Conservation (phyloP, 2,797 vertebrate genomes). For the Furcifer pardalis region DNA sequence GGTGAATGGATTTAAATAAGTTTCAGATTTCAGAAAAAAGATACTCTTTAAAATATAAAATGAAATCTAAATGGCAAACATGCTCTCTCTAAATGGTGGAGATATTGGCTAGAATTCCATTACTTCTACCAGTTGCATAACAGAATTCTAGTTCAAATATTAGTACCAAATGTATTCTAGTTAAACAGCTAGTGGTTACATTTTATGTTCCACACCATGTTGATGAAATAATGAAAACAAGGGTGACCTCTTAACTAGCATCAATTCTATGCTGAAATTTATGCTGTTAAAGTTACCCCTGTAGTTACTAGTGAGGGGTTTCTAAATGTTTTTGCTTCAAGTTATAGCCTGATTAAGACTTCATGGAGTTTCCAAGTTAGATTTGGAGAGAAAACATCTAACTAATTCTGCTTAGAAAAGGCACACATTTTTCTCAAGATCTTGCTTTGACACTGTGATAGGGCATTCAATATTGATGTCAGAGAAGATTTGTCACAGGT, state of each 20-base stretch:
- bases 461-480: too few relatives aligned
- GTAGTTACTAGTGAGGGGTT: too few relatives aligned
- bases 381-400: background rate
- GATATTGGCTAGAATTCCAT: background rate
- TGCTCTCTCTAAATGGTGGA: background rate
- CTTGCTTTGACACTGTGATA: background rate
- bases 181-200: too few relatives aligned
- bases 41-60: conserved; percentile 1
- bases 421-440: background rate
- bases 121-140: too few relatives aligned
- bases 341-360: background rate
- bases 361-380: background rate
- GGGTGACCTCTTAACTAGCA: too few relatives aligned
- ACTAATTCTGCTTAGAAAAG: background rate
- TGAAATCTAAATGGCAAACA: background rate
- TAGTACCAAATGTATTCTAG: too few relatives aligned
- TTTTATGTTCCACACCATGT: too few relatives aligned
- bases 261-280: too few relatives aligned
- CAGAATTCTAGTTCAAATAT: too few relatives aligned
- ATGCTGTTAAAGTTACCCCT: too few relatives aligned
- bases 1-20: background rate
- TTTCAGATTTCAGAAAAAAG: background rate
- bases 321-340: background rate
- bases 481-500: background rate
- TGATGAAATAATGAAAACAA: too few relatives aligned